phyloP scores from a whole-genome alignment of 2,113 vertebrate species.

The Upupa epops region DNA sequence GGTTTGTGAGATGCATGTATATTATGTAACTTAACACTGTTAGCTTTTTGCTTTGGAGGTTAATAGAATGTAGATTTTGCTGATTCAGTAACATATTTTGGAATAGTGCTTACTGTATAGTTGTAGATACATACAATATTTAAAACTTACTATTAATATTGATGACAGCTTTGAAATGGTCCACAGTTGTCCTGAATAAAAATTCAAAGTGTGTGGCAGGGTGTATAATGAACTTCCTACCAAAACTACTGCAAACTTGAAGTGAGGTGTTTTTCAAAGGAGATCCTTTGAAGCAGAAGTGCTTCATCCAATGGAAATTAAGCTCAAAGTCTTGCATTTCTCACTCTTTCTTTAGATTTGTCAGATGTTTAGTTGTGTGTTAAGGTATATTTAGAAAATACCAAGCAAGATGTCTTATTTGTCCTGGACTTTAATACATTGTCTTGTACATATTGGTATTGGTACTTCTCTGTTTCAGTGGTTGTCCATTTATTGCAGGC shows the following conservation, averaged over 20 bases:
- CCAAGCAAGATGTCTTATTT: neutral
- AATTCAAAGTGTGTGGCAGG: fast-evolving
- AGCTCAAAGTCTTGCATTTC: neutral
- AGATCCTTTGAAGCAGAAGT: neutral
- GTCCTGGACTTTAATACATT: neutral
- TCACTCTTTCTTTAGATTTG: neutral
- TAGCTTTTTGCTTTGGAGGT: neutral
- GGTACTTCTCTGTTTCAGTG: neutral
- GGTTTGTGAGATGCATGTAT: neutral
- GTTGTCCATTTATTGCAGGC: constrained; percentile 76
- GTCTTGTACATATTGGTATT: fast-evolving
- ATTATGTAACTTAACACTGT: neutral
- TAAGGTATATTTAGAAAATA: neutral
- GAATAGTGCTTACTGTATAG: neutral
- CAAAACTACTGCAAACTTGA: neutral
- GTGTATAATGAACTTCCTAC: neutral
- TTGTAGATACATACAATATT: neutral
- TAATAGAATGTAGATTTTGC: neutral
- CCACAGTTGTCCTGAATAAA: neutral
- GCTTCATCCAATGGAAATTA: neutral
- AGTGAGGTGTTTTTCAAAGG: neutral
- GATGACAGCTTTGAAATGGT: neutral
- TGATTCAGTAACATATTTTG: neutral
- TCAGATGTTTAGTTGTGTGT: fast-evolving
- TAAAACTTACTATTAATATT: neutral